These are phyloP conservation scores for Tragelaphus scriptus DNA, from an alignment of 2,113 vertebrate genomes.

Conservation along the genomic window DNA sequence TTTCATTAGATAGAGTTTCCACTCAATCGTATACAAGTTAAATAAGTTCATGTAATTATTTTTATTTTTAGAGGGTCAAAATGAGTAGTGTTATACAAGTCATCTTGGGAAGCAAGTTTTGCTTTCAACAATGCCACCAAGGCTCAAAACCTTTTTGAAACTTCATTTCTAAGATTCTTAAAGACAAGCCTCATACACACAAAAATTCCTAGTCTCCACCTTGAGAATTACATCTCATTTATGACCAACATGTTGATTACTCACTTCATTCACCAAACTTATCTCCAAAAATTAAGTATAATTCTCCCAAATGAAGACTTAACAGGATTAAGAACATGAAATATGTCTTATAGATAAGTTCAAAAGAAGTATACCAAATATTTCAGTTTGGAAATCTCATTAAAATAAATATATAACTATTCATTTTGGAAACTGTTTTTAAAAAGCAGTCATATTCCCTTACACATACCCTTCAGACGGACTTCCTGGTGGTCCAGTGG, in stretches of 20 bases:
- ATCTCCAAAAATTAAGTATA: conserved; percentile 31
- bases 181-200: neutral
- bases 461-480: neutral
- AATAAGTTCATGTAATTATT: conserved; percentile 14
- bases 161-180: neutral
- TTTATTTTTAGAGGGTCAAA: neutral
- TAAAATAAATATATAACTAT: neutral
- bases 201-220: neutral
- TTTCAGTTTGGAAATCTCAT: neutral
- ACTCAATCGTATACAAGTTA: neutral
- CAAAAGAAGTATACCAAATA: neutral
- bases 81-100: neutral
- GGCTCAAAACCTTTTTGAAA: neutral
- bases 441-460: neutral
- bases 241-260: neutral
- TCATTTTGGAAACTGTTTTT: neutral
- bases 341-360: neutral
- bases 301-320: neutral
- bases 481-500: neutral
- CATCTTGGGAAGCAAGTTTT: neutral
- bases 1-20: conserved; percentile 20
- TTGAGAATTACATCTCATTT: neutral
- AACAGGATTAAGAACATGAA: neutral
- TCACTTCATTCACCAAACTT: conserved; percentile 18
- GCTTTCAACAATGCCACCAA: neutral